Conservation (phyloP, 2,113 vertebrate species). For the Myocastor coypus region DNA sequence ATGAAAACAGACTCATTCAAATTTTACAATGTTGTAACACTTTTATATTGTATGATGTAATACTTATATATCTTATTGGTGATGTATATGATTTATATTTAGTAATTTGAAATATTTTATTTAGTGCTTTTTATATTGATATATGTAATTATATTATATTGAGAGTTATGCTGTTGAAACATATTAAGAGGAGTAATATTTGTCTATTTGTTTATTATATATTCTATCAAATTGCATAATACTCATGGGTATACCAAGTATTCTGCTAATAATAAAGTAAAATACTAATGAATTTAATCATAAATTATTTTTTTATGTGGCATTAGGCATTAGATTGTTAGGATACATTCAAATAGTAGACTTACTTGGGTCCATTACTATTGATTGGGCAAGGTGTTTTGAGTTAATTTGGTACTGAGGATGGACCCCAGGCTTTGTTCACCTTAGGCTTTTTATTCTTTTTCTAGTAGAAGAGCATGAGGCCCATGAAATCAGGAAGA, state of each 20-base stretch:
- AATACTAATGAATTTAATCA: constrained; percentile 30
- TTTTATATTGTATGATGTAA: neutral
- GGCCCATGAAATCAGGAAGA: neutral
- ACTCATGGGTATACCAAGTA: neutral
- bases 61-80: neutral
- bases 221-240: constrained; percentile 39
- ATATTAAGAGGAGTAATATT: constrained; percentile 16
- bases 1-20: constrained; percentile 36
- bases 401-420: neutral
- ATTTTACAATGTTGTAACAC: neutral
- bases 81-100: neutral
- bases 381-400: neutral
- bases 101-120: constrained; percentile 7
- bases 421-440: neutral
- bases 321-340: neutral
- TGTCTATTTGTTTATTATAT: neutral
- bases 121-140: neutral
- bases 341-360: neutral
- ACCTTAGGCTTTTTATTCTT: neutral
- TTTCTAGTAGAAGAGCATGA: neutral
- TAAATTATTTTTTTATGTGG: neutral
- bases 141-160: neutral
- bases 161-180: constrained; percentile 1
- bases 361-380: neutral
- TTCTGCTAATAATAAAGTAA: constrained; percentile 9